phyloP scores from a whole-genome alignment of 2,888 invertebrate genomes.

The Hirtodrosophila histrioides region DNA sequence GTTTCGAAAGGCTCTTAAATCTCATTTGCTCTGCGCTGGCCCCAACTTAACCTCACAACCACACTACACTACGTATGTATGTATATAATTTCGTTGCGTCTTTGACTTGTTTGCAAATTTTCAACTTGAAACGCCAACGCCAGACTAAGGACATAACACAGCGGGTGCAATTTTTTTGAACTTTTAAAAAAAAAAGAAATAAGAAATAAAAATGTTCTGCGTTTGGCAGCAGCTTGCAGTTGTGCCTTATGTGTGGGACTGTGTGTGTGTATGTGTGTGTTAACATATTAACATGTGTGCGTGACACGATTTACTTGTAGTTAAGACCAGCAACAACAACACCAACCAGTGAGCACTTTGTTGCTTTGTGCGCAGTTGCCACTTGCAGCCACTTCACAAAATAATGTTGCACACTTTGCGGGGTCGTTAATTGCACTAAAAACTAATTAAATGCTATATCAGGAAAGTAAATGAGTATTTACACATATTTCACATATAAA shows the following conservation, averaged over 20 bases:
- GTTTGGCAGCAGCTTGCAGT: constrained; percentile 69
- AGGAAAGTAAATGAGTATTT: constrained; percentile 23
- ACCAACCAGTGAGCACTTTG: constrained; percentile 13
- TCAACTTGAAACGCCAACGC: constrained; percentile 70
- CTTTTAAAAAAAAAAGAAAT: constrained; percentile 36
- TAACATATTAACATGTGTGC: constrained; percentile 61
- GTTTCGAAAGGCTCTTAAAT: background rate
- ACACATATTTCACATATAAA: constrained; percentile 17
- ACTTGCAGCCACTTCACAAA: constrained; percentile 53
- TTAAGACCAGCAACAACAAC: constrained; percentile 28
- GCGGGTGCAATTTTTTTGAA: constrained; percentile 44
- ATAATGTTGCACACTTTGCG: constrained; percentile 44
- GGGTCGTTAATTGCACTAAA: constrained; percentile 28
- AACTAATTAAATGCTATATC: constrained; percentile 47
- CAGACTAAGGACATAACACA: constrained; percentile 61
- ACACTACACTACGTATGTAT: constrained; percentile 7
- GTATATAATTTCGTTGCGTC: constrained; percentile 47
- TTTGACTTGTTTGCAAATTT: constrained; percentile 73
- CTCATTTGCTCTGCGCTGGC: constrained; percentile 14
- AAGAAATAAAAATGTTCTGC: constrained; percentile 54
- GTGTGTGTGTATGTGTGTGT: constrained; percentile 24
- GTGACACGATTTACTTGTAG: constrained; percentile 56
- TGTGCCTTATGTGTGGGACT: constrained; percentile 21
- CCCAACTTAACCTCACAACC: constrained; percentile 37
- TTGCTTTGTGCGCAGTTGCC: constrained; percentile 29